Percentiles rank a stretch among this genome's conserved stretches.
Conservation (phyloP, 2,888 invertebrate species). For the Diaphora mendica region DNA sequence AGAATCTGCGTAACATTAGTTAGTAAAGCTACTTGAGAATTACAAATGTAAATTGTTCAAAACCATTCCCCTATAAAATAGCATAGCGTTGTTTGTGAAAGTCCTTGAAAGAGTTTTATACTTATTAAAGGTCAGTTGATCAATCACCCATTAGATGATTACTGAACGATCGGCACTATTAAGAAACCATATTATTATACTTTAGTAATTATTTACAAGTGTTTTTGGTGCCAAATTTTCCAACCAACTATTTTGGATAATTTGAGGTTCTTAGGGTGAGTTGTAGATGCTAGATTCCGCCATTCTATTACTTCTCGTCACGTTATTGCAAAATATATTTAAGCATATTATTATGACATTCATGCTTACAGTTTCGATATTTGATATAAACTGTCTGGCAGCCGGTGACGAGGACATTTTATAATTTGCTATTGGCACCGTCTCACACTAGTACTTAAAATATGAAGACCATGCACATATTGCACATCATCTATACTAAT, state of each 20-base stretch:
- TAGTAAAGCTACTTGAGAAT: slow-evolving; percentile 1
- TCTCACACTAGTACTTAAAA: slow-evolving; percentile 50
- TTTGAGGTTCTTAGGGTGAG: neutral
- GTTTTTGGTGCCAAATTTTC: neutral
- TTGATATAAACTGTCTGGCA: slow-evolving; percentile 63
- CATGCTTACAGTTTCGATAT: slow-evolving; percentile 44
- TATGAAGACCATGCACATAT: slow-evolving; percentile 42
- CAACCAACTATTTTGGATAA: neutral
- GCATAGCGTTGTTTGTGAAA: neutral
- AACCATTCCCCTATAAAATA: neutral
- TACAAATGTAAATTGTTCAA: neutral
- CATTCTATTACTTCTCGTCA: neutral
- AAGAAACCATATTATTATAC: neutral
- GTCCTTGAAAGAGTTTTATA: too few relatives aligned
- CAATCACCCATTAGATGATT: neutral
- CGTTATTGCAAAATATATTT: too few relatives aligned
- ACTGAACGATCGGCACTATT: neutral
- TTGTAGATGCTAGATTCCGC: neutral
- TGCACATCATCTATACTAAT: too few relatives aligned
- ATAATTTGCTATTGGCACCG: slow-evolving; percentile 69
- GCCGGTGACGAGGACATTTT: slow-evolving; percentile 64
- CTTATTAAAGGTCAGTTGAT: too few relatives aligned
- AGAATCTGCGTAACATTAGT: neutral
- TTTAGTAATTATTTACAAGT: neutral
- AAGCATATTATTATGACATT: neutral